Conservation (phyloP, 1,140 invertebrate species). For the Eriocheir sinensis region DNA sequence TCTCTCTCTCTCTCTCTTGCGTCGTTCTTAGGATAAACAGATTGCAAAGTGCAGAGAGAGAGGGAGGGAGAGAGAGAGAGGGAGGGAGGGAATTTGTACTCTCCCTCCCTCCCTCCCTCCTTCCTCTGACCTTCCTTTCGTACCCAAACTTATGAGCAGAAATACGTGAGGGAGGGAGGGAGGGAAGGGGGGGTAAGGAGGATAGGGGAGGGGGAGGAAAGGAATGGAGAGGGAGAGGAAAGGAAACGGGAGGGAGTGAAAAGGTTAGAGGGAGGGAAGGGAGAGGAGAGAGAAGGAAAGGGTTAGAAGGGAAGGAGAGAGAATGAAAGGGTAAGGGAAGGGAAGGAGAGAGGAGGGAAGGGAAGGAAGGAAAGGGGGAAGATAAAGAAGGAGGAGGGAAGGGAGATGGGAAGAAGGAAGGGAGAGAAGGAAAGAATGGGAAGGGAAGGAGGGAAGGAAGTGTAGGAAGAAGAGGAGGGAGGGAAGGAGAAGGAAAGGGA, state of each 20-base stretch:
- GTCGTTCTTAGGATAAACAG: no score
- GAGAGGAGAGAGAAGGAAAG: no score
- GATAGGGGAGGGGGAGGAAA: no score
- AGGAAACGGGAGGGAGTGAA: not conserved
- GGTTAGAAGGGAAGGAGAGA: not conserved
- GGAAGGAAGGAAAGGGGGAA: not conserved
- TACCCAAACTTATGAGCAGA: not conserved
- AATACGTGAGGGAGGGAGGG: not conserved
- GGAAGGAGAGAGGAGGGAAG: not conserved
- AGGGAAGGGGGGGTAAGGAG: not conserved
- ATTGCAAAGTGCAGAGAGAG: not conserved
- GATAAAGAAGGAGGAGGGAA: no score
- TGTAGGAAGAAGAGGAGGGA: no score
- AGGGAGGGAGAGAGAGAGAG: slow-evolving; percentile 10
- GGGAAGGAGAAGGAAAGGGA: no score
- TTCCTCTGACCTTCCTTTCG: not conserved
- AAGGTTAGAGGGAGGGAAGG: not conserved
- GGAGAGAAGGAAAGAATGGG: no score
- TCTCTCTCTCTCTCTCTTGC: no score
- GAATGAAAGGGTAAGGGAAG: no score
- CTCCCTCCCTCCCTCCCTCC: not conserved
- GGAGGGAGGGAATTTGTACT: not conserved
- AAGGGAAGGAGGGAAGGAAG: no score
- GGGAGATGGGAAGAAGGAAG: not conserved
- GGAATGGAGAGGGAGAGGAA: not conserved